Percentiles rank a stretch among this genome's conserved stretches.
Evolutionary conservation across 1,140 invertebrate species (phyloP).

Genomic region (Papilio aristodemus): DNA sequence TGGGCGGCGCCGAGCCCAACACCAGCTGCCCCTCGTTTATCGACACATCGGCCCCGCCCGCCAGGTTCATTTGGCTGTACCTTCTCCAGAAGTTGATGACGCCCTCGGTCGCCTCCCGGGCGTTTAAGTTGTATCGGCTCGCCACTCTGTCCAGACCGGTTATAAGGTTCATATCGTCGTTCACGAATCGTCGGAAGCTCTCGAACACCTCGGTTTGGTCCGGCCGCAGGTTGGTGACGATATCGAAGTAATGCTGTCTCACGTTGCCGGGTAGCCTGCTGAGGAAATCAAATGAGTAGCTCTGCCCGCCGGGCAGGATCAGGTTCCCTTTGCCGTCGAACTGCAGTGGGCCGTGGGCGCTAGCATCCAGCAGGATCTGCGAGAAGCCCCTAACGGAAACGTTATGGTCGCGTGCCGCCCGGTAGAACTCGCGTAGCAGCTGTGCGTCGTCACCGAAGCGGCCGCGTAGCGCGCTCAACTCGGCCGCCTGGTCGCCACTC

Average conservation of each 20-base stretch:
- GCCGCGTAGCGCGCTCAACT: slow-evolving; percentile 36
- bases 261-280: slow-evolving; percentile 34
- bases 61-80: slow-evolving; percentile 34
- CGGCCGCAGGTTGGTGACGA: slow-evolving; percentile 39
- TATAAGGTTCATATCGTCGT: slow-evolving; percentile 44
- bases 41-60: slow-evolving; percentile 25
- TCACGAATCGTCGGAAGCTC: slow-evolving; percentile 39
- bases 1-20: slow-evolving; percentile 43
- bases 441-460: slow-evolving; percentile 40
- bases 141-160: slow-evolving; percentile 37
- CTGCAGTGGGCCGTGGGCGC: slow-evolving; percentile 30
- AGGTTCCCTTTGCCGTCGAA: slow-evolving; percentile 35
- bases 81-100: slow-evolving; percentile 44
- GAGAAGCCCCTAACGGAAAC: slow-evolving; percentile 41
- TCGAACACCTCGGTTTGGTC: slow-evolving; percentile 44
- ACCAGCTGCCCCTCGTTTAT: slow-evolving; percentile 40
- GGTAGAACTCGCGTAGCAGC: slow-evolving; percentile 41
- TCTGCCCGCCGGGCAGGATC: slow-evolving; percentile 35
- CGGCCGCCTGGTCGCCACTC: slow-evolving; percentile 35
- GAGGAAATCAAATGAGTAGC: slow-evolving; percentile 35
- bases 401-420: slow-evolving; percentile 37
- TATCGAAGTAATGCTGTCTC: slow-evolving; percentile 43
- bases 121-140: slow-evolving; percentile 37
- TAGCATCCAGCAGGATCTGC: slow-evolving; percentile 40
- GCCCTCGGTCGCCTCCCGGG: slow-evolving; percentile 41